phyloP scores from a whole-genome alignment of 2,797 vertebrate species.

The Coilia nasus region DNA sequence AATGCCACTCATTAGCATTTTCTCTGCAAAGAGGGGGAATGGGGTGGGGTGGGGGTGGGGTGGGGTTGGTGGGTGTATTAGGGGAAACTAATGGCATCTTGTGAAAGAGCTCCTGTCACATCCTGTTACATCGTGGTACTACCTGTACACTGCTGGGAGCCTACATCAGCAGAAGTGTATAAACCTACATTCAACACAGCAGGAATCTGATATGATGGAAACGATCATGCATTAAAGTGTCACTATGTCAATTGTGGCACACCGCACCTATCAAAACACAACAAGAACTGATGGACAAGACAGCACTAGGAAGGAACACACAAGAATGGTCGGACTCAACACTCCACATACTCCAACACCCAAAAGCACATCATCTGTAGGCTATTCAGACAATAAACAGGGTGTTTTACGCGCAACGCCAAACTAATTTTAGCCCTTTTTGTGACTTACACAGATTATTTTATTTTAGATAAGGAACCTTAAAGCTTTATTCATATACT shows the following conservation, averaged over 20 bases:
- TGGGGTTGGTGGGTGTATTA: background rate
- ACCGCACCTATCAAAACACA: background rate
- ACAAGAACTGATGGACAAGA: background rate
- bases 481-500: background rate
- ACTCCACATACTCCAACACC: background rate
- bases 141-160: background rate
- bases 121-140: background rate
- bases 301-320: background rate
- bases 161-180: background rate
- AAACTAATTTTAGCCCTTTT: background rate
- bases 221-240: background rate
- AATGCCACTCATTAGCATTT: background rate
- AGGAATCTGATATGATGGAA: background rate
- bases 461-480: background rate
- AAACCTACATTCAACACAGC: background rate
- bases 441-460: background rate
- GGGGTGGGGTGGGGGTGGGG: no score
- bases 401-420: background rate
- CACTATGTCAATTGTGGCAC: background rate
- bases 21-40: background rate
- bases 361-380: background rate
- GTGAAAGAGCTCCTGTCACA: slow-evolving; percentile 6
- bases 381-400: background rate
- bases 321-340: background rate
- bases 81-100: background rate